A percentile compares a stretch with the other conserved stretches of the same genome.
Evolutionary conservation across 1,140 invertebrate species (phyloP).

Genomic region (Atta colombica): DNA sequence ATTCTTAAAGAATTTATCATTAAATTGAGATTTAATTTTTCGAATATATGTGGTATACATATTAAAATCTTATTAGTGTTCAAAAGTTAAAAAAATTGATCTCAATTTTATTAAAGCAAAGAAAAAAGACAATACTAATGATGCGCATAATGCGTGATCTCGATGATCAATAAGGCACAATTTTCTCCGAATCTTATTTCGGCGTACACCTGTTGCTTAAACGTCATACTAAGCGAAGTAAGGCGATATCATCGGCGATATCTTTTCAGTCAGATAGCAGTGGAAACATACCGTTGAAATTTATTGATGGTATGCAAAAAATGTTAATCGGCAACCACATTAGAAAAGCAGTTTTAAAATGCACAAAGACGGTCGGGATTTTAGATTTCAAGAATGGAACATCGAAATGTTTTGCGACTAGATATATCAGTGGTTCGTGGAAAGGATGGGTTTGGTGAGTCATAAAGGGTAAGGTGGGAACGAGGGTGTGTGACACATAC

Average conservation of each 20-base stretch:
- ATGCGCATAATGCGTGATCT: slow-evolving; percentile 27
- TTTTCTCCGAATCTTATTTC: slow-evolving; percentile 22
- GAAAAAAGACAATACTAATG: background rate
- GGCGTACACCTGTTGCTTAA: slow-evolving; percentile 71
- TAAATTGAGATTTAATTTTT: background rate
- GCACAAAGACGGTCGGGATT: background rate
- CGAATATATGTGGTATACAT: too few relatives aligned
- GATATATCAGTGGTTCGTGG: slow-evolving; percentile 38
- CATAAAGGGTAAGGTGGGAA: background rate
- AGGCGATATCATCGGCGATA: slow-evolving; percentile 31
- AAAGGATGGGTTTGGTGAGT: slow-evolving; percentile 31
- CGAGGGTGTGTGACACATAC: slow-evolving; percentile 52
- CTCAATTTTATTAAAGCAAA: slow-evolving; percentile 18
- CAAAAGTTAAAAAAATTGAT: background rate
- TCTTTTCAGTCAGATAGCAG: background rate
- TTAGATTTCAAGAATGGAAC: background rate
- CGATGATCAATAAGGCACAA: slow-evolving; percentile 20
- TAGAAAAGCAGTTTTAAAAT: slow-evolving; percentile 19
- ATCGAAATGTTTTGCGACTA: slow-evolving; percentile 71
- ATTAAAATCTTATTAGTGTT: background rate
- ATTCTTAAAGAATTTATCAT: background rate
- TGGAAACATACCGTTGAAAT: background rate
- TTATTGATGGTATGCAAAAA: background rate
- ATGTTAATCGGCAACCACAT: background rate
- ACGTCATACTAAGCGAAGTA: slow-evolving; percentile 24